Evolutionary conservation across 2,113 vertebrate genomes (phyloP), one percentile per base, ranked within the genome.

Genomic region (Erythrocercus mccallii): DNA sequence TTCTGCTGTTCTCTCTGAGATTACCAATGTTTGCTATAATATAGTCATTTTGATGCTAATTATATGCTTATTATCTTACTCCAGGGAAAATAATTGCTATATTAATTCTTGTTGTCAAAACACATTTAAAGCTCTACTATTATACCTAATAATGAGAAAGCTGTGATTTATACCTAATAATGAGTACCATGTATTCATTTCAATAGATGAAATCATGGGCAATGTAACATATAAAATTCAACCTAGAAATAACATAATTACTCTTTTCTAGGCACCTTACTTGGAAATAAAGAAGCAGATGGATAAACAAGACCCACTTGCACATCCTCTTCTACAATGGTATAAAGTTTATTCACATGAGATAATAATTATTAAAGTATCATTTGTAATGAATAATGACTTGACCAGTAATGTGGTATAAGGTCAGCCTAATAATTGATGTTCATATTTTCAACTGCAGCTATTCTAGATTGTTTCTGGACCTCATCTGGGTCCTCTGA

Each of bases 231-330:
- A 31, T 1, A 76, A 76, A 91, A 51, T 71, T 68, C 62, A 88
- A 83, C 42, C 19, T 74, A 90, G 44, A 47, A 97, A 91, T 44
- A 45, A 48, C 7, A 1, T 88, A 81, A 85, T 95, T 92, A 47
- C 62, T 97, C 62, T 98, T 96, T 97, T 97, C 73, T 96, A 99
- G 99, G 98, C 98, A 92, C 98, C 99, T 76, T 99, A 99, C 94
- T 97, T 99, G 98, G 99, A 99, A 98, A 99, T 99, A 94, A 99
- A 99, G 98, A 99, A 98, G 95, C 99, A 99, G 97, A 99, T 99
- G 99, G 99, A 99, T 97, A 99, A 98, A 97, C 98, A 98, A 94
- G 99, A 99, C 65, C 98, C 99, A 0, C 97, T 99, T 96, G 99
- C 99, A 83, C 99, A 99, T 97, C 99, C 99, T 57, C 96, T 99